Evolutionary conservation across 2,113 vertebrate species (phyloP).

Genomic region (Upupa epops): DNA sequence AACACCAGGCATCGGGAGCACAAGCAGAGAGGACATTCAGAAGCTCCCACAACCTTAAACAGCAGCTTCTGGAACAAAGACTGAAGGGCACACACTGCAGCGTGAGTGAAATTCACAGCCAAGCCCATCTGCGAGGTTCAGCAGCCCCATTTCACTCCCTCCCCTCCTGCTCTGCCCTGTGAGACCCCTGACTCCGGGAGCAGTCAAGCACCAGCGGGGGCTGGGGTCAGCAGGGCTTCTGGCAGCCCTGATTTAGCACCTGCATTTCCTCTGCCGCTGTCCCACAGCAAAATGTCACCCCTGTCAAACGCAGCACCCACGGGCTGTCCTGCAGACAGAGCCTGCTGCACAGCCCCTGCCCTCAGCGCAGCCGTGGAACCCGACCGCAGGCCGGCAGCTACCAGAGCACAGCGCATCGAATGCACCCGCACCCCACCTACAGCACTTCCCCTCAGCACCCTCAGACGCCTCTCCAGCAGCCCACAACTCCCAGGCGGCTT

Average conservation of each 20-base stretch:
- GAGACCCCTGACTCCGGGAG: not conserved
- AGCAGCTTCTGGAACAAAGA: not conserved
- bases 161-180: not conserved
- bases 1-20: not conserved
- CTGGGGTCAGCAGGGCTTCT: too few species aligned
- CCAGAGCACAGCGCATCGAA: too few species aligned
- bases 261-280: rapidly evolving
- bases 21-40: not conserved
- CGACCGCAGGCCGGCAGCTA: not conserved
- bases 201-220: rapidly evolving
- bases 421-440: too few species aligned
- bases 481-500: too few species aligned
- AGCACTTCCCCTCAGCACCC: not conserved
- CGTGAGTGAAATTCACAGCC: not conserved
- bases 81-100: not conserved
- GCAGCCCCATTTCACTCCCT: not conserved
- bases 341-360: too few species aligned
- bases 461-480: not conserved
- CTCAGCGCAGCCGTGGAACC: too few species aligned
- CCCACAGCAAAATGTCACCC: not conserved
- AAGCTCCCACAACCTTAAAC: not conserved
- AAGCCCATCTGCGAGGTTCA: not conserved
- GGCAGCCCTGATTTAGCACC: not conserved
- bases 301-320: too few species aligned
- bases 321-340: too few species aligned